These are phyloP conservation scores for Bombus waltoni DNA, from an alignment of 1,140 invertebrate species.

Conservation along the genomic window DNA sequence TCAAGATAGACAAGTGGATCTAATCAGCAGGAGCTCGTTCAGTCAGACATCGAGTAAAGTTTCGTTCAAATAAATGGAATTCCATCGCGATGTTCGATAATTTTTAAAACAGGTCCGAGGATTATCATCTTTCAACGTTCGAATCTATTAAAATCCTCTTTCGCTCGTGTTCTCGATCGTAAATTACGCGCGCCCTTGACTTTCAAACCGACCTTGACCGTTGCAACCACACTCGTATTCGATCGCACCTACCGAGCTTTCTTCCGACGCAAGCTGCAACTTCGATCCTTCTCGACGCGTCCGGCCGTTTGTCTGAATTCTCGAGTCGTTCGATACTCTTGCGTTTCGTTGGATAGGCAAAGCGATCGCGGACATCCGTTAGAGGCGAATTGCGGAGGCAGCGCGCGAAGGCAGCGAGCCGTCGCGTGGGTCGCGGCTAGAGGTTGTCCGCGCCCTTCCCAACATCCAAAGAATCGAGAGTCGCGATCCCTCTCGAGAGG, in stretches of 20 bases:
- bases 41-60: too few relatives aligned
- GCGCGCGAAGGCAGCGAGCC: slow-evolving; percentile 56
- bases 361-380: slow-evolving; percentile 59
- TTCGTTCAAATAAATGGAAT: too few relatives aligned
- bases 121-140: too few relatives aligned
- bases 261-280: background rate
- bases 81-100: too few relatives aligned
- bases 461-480: slow-evolving; percentile 55
- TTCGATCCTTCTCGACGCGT: background rate
- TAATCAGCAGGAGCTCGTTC: too few relatives aligned
- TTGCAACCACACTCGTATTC: background rate
- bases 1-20: too few relatives aligned
- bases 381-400: slow-evolving; percentile 52
- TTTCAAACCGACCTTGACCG: background rate
- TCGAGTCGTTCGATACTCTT: background rate
- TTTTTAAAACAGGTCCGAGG: too few relatives aligned
- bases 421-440: slow-evolving; percentile 72
- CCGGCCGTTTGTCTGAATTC: background rate
- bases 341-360: background rate
- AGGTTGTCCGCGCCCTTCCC: slow-evolving; percentile 64
- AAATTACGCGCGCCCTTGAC: background rate
- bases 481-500: slow-evolving; percentile 59
- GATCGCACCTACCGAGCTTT: background rate
- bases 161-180: background rate
- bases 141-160: too few relatives aligned